These are phyloP conservation scores for Oryzias woworae DNA, from an alignment of 2,113 vertebrate genomes.

Conservation along the genomic window DNA sequence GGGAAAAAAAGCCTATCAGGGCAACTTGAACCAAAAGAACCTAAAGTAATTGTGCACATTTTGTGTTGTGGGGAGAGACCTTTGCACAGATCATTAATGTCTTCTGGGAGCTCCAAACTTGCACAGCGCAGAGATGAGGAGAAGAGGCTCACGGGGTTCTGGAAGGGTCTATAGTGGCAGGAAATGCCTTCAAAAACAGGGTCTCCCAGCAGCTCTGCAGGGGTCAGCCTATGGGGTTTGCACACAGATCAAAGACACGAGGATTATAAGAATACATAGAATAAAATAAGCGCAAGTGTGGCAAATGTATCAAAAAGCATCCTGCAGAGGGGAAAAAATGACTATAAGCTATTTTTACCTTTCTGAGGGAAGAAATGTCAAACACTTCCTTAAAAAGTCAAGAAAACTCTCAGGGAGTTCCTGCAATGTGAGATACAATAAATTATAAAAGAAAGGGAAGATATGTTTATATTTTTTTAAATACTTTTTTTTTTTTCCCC, in stretches of 20 bases:
- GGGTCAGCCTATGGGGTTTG: constrained; percentile 78
- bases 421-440: constrained; percentile 59
- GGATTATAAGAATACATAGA: background rate
- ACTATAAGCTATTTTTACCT: constrained; percentile 75
- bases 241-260: constrained; percentile 4
- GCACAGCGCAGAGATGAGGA: constrained; percentile 92
- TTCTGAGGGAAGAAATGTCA: constrained; percentile 90
- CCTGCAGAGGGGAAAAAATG: constrained; percentile 11
- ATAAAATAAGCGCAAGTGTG: background rate
- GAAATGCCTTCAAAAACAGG: constrained; percentile 83
- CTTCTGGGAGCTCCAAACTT: constrained; percentile 88
- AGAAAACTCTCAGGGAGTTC: constrained; percentile 83
- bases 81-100: constrained; percentile 90
- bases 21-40: too few species aligned
- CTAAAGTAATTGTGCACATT: background rate
- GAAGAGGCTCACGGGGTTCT: constrained; percentile 86
- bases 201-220: constrained; percentile 84
- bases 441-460: too few species aligned
- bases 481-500: too few species aligned
- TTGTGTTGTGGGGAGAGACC: constrained; percentile 68
- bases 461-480: too few species aligned
- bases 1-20: too few species aligned
- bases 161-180: constrained; percentile 78
- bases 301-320: background rate
- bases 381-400: constrained; percentile 88